Base-by-base conservation (phyloP, 2,113 vertebrate species). In the Bostrychus sinensis region DNA sequence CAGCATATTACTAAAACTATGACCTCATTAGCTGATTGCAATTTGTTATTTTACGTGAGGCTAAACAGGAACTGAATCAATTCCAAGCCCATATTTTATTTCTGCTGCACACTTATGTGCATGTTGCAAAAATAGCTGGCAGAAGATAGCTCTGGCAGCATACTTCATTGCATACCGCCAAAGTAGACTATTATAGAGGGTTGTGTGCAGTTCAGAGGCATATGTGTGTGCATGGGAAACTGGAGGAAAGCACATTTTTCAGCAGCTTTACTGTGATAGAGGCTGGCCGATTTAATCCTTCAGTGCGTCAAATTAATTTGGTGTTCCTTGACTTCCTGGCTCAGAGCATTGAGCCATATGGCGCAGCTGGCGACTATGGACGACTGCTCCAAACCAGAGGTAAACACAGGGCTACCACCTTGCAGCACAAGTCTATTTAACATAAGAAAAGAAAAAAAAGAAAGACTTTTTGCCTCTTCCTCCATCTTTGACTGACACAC, bases 301-400 rank as follows among this genome's bases (percentile, higher is more conserved):
- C 69, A 76, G 66, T 78, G 67, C 45, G 2, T 58, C 25, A 58
- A 85, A 86, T 86, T 85, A 72, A 88, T 86, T 80, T 83, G 65
- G 56, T 85, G 69, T 86, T 86, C 76, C 82, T 88, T 79, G 74
- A 84, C 80, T 86, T 62, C 34, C 59, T 73, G 80, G 82, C 78
- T 70, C 76, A 43, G 56, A 58, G 46, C 46, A 32, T 9, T 32
- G 54, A 58, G 56, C 74, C 83, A 86, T 85, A 83, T 89, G 83
- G 83, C 57, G 30, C 28, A 2, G 20, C 62, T 62, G 69, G 63
- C 55, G 60, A 57, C 61, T 22, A 70, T 66, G 77, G 62, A 78
- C 75, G 62, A 62, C 61, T 58, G 43, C 19, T 17, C 38, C 20
- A 20, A 63, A 38, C 19, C 69, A 74, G 73, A 70, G 66, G 59